Evolutionary conservation across 2,888 invertebrate genomes (phyloP).

Genomic region (Ophion ventricosus): DNA sequence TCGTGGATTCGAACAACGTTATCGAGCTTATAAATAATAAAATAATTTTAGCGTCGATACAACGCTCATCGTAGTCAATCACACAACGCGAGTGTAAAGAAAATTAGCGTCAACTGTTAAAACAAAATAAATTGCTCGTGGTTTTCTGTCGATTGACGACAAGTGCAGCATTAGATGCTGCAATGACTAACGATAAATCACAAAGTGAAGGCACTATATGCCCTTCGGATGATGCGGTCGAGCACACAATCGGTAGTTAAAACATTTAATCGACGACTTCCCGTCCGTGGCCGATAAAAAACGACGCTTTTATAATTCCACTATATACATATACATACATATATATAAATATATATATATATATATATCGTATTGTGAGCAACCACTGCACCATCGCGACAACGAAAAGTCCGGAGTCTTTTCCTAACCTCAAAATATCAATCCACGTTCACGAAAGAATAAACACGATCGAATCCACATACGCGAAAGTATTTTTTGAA

Average conservation of each 20-base stretch:
- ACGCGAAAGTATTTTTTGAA: background rate
- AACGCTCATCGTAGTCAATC: background rate
- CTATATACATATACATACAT: too few relatives aligned
- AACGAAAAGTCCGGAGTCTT: conserved; percentile 20
- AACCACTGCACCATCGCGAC: background rate
- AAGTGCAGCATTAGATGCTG: background rate
- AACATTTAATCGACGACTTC: conserved; percentile 44
- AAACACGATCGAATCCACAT: background rate
- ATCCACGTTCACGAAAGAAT: conserved; percentile 2
- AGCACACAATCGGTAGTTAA: conserved; percentile 25
- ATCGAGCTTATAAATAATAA: background rate
- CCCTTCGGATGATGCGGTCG: conserved; percentile 26
- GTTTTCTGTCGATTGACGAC: background rate
- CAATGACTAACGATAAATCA: conserved; percentile 10
- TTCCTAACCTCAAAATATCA: conserved; percentile 20
- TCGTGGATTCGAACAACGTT: background rate
- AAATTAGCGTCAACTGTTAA: background rate
- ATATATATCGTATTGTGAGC: background rate
- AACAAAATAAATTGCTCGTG: background rate
- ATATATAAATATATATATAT: background rate
- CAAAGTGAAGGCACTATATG: conserved; percentile 38
- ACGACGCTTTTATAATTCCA: conserved; percentile 23
- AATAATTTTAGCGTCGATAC: background rate
- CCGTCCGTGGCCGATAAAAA: conserved; percentile 20
- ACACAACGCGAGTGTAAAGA: background rate